Evolutionary conservation across 2,797 vertebrate genomes (phyloP), one percentile per base, ranked within the genome.

Genomic region (Hippocampus kuda): DNA sequence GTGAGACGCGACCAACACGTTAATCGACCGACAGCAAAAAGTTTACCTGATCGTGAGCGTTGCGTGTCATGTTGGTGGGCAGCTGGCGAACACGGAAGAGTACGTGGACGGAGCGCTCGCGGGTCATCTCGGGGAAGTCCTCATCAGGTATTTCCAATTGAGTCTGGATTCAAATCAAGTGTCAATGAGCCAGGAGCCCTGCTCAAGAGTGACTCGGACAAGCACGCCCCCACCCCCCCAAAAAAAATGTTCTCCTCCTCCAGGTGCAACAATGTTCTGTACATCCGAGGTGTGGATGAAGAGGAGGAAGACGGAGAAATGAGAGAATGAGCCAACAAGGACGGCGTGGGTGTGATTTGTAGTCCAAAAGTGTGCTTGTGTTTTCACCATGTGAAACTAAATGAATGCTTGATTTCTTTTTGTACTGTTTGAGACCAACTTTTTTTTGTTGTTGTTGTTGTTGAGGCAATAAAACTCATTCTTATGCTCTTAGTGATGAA

Each of bases 291-390:
- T 30, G 97, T 99, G 71, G 97, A 99, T 89, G 97, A 99, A 79
- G 97, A 99, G 67, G 96, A 99, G 80, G 97, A 99, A 88, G 97
- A 99, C 64, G 97, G 97, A 75, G 97, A 99, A 84, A 99, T 98
- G 97, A 94, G 95, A 88, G 97, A 99, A 89, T 98, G 93, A 91
- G 66, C 15, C 64, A 72, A 70, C 64, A 66, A 72, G 5, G 63
- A n/a, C 20, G 20, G 20, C 20, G 20, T 20, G 49, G 20, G 51
- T 53, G 51, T 53, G 51, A 54, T 54, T 41, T 24, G 44, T 22
- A 56, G 68, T 20, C 66, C 34, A 57, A 71, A 68, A 67, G 73
- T 79, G 64, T 71, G 79, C 74, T 79, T 85, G 77, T 72, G 77
- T 85, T 85, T 91, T 90, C 84, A 85, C 82, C 80, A 74, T 85